Evolutionary conservation across 2,888 invertebrate species (phyloP).

Genomic region (Aethes cnicana): DNA sequence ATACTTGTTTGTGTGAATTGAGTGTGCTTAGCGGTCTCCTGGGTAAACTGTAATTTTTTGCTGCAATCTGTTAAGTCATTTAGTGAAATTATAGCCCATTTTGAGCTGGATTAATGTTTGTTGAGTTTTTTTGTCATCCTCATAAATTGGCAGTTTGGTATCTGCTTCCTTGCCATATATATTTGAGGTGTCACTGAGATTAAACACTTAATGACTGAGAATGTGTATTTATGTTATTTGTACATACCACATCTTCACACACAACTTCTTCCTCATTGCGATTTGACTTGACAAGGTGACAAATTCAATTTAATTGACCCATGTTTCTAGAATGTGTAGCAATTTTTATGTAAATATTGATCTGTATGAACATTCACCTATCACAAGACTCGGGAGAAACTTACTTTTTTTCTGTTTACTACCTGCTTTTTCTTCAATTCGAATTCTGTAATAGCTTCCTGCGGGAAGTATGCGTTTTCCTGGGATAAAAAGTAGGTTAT

Average conservation of each 20-base stretch:
- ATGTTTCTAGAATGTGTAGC: no score
- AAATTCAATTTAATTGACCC: neutral
- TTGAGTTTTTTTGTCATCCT: slow-evolving; percentile 34
- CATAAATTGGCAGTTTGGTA: slow-evolving; percentile 25
- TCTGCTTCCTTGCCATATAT: slow-evolving; percentile 28
- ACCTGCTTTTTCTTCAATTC: no score
- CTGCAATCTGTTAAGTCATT: slow-evolving; percentile 45
- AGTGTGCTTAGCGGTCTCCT: slow-evolving; percentile 34
- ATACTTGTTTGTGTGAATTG: slow-evolving; percentile 42
- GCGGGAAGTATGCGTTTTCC: no score
- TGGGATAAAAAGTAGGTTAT: no score
- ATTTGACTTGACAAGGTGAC: neutral
- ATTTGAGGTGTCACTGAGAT: slow-evolving; percentile 38
- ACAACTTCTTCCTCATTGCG: neutral
- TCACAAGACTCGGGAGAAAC: no score
- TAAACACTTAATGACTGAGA: slow-evolving; percentile 23
- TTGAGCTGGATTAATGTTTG: slow-evolving; percentile 32
- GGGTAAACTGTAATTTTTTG: slow-evolving; percentile 41
- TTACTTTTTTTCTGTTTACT: no score
- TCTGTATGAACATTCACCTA: no score
- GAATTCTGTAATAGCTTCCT: no score
- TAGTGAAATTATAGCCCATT: slow-evolving; percentile 45
- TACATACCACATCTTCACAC: neutral
- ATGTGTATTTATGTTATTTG: neutral
- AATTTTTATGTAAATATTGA: no score